Evolutionary conservation across 2,888 invertebrate species (phyloP), one percentile per base, ranked within the genome.

Genomic region (Plebejus melissa): DNA sequence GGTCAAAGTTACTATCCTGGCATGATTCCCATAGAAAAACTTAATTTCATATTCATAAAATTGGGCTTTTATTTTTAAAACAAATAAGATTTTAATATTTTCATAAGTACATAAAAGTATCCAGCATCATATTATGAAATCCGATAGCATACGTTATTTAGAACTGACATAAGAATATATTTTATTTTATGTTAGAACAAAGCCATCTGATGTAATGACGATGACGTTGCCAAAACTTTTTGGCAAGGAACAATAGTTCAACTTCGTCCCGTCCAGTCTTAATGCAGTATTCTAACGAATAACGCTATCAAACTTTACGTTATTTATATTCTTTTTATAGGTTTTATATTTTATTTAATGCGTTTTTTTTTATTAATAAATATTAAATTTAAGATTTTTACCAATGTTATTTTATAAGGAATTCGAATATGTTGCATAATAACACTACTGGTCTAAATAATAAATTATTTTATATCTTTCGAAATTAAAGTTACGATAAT

Each of bases 201-300:
- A 70, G 41, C 41, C 41, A n/a, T 36, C 36, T 70, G 70, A 70
- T 70, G 70, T 70, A 70, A 70, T 70, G 22, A 70, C 70, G 70
- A 70, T 70, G 70, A 70, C 41, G 41, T 4, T 70, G 70, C 70
- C 70, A 70, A 70, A 70, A 70, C 41, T 70, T 70, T 1, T 70
- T 70, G 70, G 70, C 70, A 70, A 70, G 3, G 38, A 70, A 70
- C 36, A 69, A 38, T 38, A 38, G 69, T 38, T 65, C 70, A 70
- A 70, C 70, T 70, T 32, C 65, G 41, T 70, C 41, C 70, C 65
- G 65, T 65, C 36, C 70, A 70, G 69, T 70, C 69, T 38, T 70
- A 70, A 70, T 41, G 69, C 69, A 41, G 69, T 41, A 70, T 41
- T 41, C 70, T 65, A 36, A 41, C 41, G 41, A 41, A 70, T n/a